Base-by-base conservation (phyloP, 2,888 invertebrate species). In the Lasius platythorax region DNA sequence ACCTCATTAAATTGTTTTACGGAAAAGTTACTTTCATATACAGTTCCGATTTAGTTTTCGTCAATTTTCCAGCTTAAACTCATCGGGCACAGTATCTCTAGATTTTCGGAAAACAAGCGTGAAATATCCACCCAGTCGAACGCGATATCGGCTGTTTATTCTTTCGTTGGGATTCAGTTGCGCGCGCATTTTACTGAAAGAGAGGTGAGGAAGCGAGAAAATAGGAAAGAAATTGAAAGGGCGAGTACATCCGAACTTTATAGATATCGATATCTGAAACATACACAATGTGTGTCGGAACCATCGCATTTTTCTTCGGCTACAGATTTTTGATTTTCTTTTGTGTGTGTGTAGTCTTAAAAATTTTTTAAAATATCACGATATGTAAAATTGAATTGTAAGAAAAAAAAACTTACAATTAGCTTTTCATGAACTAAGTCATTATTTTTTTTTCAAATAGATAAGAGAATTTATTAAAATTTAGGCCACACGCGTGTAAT, bases 91-190 rank as follows among this genome's bases (percentile, higher is more conserved):
- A 1, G 8, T 28, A 61, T 46, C 11, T 5, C 6, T 5, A 28
- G 72, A 50, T 46, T 46, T 12, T 50, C 61, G 73, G 12, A 64
- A 37, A 73, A 61, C 33, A 53, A 30, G 11, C 56, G 56, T 75
- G 40, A 83, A 83, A 79, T 79, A 79, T 28, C 53, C 11, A 66
- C 53, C 30, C 61, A 40, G 18, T 30, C 3, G 58, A 61, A 83
- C 5, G 56, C 64, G 53, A 67, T 75, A 76, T 68, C 23, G 40
- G 37, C 40, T 79, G 63, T 83, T 83, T 83, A 63, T 83, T 70
- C 79, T 79, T 79, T 79, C 79, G 63, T n/a, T 33, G 18, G 15
- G 5, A 11, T 81, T 73, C 79, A 46, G 37, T 74, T 46, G 79
- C 23, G 58, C 37, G 61, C 61, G 43, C 46, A 37, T 37, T 79